Base-by-base conservation (phyloP, 2,113 vertebrate genomes). In the Microtus richardsoni region DNA sequence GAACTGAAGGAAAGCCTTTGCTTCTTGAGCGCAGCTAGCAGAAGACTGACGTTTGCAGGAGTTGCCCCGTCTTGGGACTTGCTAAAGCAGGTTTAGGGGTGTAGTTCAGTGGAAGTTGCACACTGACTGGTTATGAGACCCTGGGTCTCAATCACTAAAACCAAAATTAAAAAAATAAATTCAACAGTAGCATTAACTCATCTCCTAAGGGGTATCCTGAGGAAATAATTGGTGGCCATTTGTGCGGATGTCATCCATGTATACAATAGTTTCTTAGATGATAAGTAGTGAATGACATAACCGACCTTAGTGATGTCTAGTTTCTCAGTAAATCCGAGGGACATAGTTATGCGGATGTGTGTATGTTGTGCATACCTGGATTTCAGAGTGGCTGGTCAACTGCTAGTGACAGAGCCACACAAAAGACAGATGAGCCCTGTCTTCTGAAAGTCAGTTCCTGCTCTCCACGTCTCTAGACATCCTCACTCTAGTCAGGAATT, bases 401-500 rank as follows among this genome's bases (percentile, higher is more conserved):
- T 87, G 30, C 52, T 62, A 60, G 21, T 62, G 79, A 16, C 73
- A 88, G 95, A 75, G 95, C 24, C 44, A 44, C 33, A 91, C 41
- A 66, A 97, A 97, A 93, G 58, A 19, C 89, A 96, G 95, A 95
- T 89, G 85, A 91, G 64, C 95, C 91, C 79, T 95, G 86, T 93
- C 89, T 95, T 94, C 89, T 89, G 84, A 66, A 98, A 97, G 97
- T 98, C 97, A 98, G 98, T 98, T 94, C 39, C 93, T 98, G 98
- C 97, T 98, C 96, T 97, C 96, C 96, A 95, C 16, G 97, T 98
- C 98, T 98, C 97, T 88, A 97, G 98, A 98, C 97, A 98, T 97
- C 82, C 77, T 93, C 96, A 97, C 97, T 96, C 97, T 95, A 97
- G 98, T 98, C 98, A 98, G 98, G 97, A 98, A 98, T 95, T 98